Percentiles rank a stretch among this genome's conserved stretches.
Conservation (phyloP, 2,113 vertebrate species). For the Martes martes region DNA sequence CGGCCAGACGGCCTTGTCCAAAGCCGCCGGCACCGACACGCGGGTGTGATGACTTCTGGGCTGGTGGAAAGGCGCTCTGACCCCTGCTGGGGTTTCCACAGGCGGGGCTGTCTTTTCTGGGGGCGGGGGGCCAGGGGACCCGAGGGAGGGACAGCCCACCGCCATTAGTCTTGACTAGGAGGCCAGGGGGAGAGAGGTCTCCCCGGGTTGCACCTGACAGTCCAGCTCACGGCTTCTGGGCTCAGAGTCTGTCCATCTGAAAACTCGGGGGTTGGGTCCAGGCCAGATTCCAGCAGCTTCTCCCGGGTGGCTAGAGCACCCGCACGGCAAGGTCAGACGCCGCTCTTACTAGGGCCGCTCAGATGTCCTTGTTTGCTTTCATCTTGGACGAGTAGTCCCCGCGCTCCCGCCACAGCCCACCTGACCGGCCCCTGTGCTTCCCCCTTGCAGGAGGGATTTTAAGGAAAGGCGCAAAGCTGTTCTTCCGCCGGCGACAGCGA, state of each 20-base stretch:
- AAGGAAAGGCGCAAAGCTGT: slow-evolving; percentile 92
- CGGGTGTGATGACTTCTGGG: too few species aligned
- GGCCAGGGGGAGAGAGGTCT: accelerated
- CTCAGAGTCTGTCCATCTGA: neutral
- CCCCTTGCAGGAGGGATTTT: slow-evolving; percentile 89
- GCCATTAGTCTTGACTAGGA: neutral
- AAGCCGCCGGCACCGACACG: neutral
- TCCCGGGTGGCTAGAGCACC: accelerated
- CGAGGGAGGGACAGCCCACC: neutral
- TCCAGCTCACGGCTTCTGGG: neutral
- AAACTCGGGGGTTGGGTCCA: accelerated
- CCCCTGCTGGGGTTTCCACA: neutral
- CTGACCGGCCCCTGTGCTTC: slow-evolving; percentile 7
- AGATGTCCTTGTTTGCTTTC: neutral
- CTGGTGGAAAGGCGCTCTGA: accelerated
- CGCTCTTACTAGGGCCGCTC: accelerated
- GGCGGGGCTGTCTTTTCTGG: neutral
- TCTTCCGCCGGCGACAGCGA: slow-evolving; percentile 94
- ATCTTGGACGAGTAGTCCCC: accelerated
- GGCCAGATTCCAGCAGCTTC: neutral
- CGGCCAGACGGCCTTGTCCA: too few species aligned
- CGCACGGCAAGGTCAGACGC: accelerated
- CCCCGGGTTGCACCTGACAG: accelerated
- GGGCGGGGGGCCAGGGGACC: neutral
- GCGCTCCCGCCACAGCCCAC: accelerated